Evolutionary conservation across 2,888 invertebrate genomes (phyloP).

Genomic region (Gandaritis pyraliata): DNA sequence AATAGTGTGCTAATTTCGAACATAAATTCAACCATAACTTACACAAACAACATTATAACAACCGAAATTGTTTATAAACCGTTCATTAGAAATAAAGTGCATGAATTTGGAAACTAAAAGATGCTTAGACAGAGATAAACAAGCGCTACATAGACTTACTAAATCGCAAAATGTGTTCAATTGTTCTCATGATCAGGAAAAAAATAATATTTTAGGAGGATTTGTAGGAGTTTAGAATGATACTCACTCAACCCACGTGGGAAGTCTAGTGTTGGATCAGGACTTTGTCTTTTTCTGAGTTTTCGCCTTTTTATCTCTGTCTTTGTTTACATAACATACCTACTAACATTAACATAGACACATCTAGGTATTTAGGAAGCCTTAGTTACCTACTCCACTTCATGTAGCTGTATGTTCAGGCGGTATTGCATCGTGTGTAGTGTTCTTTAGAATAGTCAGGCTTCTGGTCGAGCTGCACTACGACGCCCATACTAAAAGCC

Average conservation of each 20-base stretch:
- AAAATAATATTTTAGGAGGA: too few relatives aligned
- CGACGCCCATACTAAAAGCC: too few relatives aligned
- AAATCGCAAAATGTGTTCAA: too few relatives aligned
- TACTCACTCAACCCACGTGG: too few relatives aligned
- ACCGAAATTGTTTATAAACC: conserved; percentile 2
- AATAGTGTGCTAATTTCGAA: conserved; percentile 75
- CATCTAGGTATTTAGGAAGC: conserved; percentile 2
- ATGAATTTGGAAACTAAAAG: conserved; percentile 10
- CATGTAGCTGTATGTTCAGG: conserved; percentile 14
- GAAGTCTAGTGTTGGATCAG: too few relatives aligned
- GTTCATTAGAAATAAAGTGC: conserved; percentile 12
- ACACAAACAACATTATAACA: neutral
- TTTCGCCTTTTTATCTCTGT: conserved; percentile 4
- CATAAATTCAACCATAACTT: conserved; percentile 20
- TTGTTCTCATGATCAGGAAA: too few relatives aligned
- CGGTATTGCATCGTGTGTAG: conserved; percentile 11
- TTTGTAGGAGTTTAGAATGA: too few relatives aligned
- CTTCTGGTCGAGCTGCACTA: too few relatives aligned
- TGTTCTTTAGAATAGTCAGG: neutral
- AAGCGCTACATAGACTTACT: neutral
- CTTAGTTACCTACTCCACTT: conserved; percentile 4
- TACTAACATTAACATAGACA: conserved; percentile 7
- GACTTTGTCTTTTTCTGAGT: too few relatives aligned
- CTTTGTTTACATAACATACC: neutral
- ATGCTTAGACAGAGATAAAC: neutral